These are phyloP conservation scores for Hemicentrotus pulcherrimus DNA, from an alignment of 35 echinoderm and acorn worm genomes.

Conservation along the genomic window DNA sequence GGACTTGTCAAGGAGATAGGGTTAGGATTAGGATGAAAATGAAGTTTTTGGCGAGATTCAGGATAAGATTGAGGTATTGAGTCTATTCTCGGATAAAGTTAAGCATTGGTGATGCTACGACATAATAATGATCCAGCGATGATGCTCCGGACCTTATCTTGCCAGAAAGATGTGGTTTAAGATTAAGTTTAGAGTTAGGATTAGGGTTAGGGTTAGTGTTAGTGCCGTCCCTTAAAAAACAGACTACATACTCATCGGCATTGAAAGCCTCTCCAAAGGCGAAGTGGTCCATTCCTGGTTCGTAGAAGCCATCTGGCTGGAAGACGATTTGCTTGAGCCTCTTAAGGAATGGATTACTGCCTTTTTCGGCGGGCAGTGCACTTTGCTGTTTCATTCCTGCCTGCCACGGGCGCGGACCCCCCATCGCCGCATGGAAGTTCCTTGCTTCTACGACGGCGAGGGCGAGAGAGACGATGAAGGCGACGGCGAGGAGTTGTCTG, in stretches of 20 bases:
- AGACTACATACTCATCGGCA: constrained; percentile 24
- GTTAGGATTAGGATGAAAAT: too few relatives aligned
- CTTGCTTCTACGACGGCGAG: not conserved
- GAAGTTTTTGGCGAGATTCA: too few relatives aligned
- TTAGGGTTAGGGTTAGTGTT: too few relatives aligned
- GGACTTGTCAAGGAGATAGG: too few relatives aligned
- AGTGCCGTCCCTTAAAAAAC: too few relatives aligned
- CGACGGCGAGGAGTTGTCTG: constrained; percentile 32
- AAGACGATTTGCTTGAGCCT: not conserved
- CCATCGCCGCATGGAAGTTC: constrained; percentile 15
- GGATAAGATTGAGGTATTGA: too few relatives aligned
- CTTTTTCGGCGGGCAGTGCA: not conserved
- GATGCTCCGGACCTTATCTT: too few relatives aligned
- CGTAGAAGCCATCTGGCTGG: not conserved
- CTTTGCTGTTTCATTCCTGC: not conserved
- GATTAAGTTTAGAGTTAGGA: too few relatives aligned
- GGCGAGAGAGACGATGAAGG: constrained; percentile 22
- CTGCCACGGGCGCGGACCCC: not conserved
- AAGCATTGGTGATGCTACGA: too few relatives aligned
- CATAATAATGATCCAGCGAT: too few relatives aligned
- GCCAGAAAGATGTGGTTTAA: too few relatives aligned
- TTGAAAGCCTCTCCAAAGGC: not conserved
- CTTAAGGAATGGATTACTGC: not conserved
- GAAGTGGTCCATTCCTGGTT: constrained; percentile 10
- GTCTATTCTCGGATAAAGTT: too few relatives aligned